These are phyloP conservation scores for Glaucidium brasilianum DNA, from an alignment of 2,113 vertebrate species.

Conservation along the genomic window DNA sequence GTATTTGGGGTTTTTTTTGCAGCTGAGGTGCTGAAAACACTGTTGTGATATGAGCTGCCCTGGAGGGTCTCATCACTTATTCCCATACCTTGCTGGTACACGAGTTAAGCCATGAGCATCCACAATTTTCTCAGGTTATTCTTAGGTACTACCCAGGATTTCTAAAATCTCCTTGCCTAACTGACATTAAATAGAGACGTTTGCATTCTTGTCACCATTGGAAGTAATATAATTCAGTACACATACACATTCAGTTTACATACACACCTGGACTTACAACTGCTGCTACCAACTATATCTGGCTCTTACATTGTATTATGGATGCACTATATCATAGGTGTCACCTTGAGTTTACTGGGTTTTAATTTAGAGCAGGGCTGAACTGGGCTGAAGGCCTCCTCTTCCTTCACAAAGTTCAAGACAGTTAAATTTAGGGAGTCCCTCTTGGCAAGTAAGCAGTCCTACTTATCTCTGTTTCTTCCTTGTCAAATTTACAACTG, in stretches of 20 bases:
- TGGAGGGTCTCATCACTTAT: not conserved
- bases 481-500: constrained; percentile 36
- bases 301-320: rapidly evolving
- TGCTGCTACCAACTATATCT: not conserved
- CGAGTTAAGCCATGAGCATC: not conserved
- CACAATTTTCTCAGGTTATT: not conserved
- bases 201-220: not conserved
- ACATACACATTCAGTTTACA: too few species aligned
- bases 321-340: not conserved
- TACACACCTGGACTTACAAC: too few species aligned
- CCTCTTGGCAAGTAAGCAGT: constrained; percentile 12
- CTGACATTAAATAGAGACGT: not conserved
- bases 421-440: constrained; percentile 46
- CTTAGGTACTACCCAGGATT: not conserved
- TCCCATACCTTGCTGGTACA: not conserved
- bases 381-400: not conserved
- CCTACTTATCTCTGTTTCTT: constrained; percentile 37
- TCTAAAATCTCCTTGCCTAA: not conserved
- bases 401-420: constrained; percentile 18
- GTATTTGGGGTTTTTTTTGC: not conserved
- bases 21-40: not conserved
- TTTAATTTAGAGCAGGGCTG: not conserved
- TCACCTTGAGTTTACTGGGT: not conserved
- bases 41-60: not conserved
- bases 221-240: not conserved